Evolutionary conservation across 2,888 invertebrate species (phyloP), one percentile per base, ranked within the genome.

Genomic region (Drosophila merina): DNA sequence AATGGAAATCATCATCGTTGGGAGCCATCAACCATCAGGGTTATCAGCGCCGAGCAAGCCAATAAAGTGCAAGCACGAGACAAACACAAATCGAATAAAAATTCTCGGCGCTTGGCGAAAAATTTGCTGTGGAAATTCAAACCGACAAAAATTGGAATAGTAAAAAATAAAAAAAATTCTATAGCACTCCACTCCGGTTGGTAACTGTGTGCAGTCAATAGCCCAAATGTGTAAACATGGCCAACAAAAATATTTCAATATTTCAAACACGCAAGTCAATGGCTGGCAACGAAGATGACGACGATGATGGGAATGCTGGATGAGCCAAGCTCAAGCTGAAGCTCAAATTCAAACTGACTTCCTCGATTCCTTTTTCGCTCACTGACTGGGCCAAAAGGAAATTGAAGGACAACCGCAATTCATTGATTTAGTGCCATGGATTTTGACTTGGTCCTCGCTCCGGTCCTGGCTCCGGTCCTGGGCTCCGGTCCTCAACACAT

Each of bases 331-430:
- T 52, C 56, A 48, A 57, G 51, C 51, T 52, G 54, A 48, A 57
- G 57, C 47, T 72, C 57, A 56, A 52, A 36, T 45, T 52, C 42
- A 33, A 30, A 25, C 40, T n/a, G 4, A 36, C 62, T 10, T n/a
- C 38, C 10, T 10, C 5, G n/a, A 25, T 20, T n/a, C 8, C 26
- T 6, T 26, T 52, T 42, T 10, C 57, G 33, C 45, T 45, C 20
- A 30, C 38, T 14, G 31, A 76, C 74, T 76, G 74, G 74, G 71
- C 69, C 60, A 73, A 77, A 57, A 73, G 82, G 69, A 87, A 76
- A 81, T 87, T 85, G 78, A 75, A 85, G 79, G 72, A 75, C 75
- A 82, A 70, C 82, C 86, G 73, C 82, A 81, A 87, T 83, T 83
- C 88, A 86, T 77, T 86, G 84, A 76, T 74, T 79, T 64, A 57